A percentile compares a stretch with the other conserved stretches of the same genome.
These are phyloP conservation scores for Lipophrys pholis DNA, from an alignment of 2,113 vertebrate genomes.

Conservation along the genomic window DNA sequence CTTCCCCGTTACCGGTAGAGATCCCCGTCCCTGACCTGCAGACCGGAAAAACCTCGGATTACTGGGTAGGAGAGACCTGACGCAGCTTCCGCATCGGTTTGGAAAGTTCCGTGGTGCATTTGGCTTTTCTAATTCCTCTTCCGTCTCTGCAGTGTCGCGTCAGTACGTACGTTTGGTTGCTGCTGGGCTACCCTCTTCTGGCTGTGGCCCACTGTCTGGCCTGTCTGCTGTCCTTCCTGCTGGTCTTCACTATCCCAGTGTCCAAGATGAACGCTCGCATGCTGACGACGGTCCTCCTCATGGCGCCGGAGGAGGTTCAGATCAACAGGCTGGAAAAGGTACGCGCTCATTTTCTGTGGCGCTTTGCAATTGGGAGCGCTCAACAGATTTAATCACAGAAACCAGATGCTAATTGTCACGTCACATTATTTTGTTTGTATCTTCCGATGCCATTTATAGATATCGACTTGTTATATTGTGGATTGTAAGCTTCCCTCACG, in stretches of 20 bases:
- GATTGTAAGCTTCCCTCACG: no score
- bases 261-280: slow-evolving; percentile 84
- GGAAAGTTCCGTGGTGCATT: neutral
- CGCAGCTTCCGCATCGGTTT: neutral
- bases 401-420: no score
- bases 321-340: slow-evolving; percentile 72
- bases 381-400: no score
- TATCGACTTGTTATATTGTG: no score
- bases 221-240: slow-evolving; percentile 83
- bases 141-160: slow-evolving; percentile 65
- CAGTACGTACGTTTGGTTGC: slow-evolving; percentile 76
- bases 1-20: slow-evolving; percentile 43
- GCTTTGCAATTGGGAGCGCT: no score
- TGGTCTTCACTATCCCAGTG: slow-evolving; percentile 84
- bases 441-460: no score
- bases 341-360: neutral
- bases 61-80: slow-evolving; percentile 52
- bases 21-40: slow-evolving; percentile 45
- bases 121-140: neutral
- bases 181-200: slow-evolving; percentile 81
- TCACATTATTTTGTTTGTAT: no score
- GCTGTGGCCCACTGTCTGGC: slow-evolving; percentile 81
- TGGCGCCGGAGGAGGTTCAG: slow-evolving; percentile 78
- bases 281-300: slow-evolving; percentile 72
- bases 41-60: slow-evolving; percentile 16